Evolutionary conservation across 2,113 vertebrate species (phyloP), one percentile per base, ranked within the genome.

Genomic region (Heterochromis multidens): DNA sequence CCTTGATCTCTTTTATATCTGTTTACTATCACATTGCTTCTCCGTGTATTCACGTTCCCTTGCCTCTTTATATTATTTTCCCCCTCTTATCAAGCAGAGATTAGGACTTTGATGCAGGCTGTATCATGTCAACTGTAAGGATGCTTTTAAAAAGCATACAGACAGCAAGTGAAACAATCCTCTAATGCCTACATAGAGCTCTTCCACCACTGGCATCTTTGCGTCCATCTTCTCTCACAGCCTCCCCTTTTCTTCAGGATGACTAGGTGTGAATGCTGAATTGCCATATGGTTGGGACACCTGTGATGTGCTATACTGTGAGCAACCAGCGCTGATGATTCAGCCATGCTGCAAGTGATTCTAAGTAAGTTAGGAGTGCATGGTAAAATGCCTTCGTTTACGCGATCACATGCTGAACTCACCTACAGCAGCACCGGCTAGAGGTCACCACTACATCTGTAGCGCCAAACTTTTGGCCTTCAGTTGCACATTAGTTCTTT

Each of bases 201-300:
- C 31, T 74, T 84, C 60, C 25, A 60, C 76, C 74, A 4, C 62
- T 61, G 74, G 33, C 59, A 57, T 86, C 40, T 35, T 21, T 54
- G 84, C 60, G 40, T 63, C 78, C 49, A 40, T 83, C 72, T 46
- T 82, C 62, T 76, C 25, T 85, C 49, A 16, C 35, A 46, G 60
- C 31, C 70, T 80, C 40, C 59, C 58, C 52, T 81, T 13, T 23
- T 79, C 49, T 31, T 65, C 16, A 65, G 8, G 35, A 62, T 59
- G 85, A 86, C 58, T 56, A 79, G 61, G 83, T 62, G 80, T 16
- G 67, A 83, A 89, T 14, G 63, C 37, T 4, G 61, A 84, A 52
- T 23, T 52, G 40, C 79, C 87, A 56, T 67, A 85, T 83, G 79
- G 85, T 77, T 17, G 33, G 43, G 58, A 91, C 77, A 81, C 77